Evolutionary conservation across 2,113 vertebrate species (phyloP).

Genomic region (Varanus salvator): DNA sequence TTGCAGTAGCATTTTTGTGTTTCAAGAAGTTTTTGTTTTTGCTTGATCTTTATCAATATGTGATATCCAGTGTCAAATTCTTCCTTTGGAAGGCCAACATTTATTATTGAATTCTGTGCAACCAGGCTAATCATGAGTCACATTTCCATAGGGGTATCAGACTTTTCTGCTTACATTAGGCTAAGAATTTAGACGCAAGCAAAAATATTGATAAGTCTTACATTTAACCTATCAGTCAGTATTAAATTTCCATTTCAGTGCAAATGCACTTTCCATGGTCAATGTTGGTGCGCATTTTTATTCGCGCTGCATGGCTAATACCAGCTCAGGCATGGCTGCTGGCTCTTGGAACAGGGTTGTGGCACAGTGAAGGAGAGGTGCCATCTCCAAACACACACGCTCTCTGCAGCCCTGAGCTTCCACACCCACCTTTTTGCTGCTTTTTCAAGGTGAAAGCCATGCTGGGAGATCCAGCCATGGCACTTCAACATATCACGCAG

Average conservation of each 20-base stretch:
- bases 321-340: not conserved
- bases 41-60: constrained; percentile 17
- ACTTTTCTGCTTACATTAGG: constrained; percentile 53
- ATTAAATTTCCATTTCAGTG: constrained; percentile 61
- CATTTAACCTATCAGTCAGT: constrained; percentile 44
- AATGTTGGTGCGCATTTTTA: not conserved
- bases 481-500: not conserved
- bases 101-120: constrained; percentile 42
- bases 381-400: not conserved
- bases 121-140: not conserved
- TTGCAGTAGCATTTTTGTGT: not conserved
- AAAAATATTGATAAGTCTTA: constrained; percentile 58
- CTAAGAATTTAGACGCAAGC: constrained; percentile 52
- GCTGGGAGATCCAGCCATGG: not conserved
- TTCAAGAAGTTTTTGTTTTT: constrained; percentile 33
- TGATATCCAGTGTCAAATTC: constrained; percentile 40
- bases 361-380: not conserved
- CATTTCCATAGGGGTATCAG: constrained; percentile 57
- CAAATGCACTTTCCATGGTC: constrained; percentile 25
- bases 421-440: too few relatives aligned
- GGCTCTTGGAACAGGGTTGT: not conserved
- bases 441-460: not conserved
- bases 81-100: constrained; percentile 30
- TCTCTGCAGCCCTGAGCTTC: too few relatives aligned
- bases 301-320: not conserved